Base-by-base conservation (phyloP, 2,888 invertebrate genomes). In the Diarsia mendica region DNA sequence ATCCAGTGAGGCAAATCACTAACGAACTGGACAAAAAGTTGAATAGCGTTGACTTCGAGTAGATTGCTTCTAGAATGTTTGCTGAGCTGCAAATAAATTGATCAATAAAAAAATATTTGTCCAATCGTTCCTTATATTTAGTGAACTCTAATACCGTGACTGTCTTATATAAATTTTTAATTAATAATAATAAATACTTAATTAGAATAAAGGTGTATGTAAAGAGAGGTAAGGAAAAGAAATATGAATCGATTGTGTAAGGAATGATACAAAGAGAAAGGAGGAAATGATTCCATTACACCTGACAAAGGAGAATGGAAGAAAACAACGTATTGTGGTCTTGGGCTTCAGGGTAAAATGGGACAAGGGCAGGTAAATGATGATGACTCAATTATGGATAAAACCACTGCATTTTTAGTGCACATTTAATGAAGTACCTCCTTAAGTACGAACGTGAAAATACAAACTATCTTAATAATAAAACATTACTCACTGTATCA, bases 1-100 rank as follows among this genome's bases (percentile, higher is more conserved):
- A 94, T 70, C 92, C 92, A 53, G 92, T 91, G 20, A 94, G 90
- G 79, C 94, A 94, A 69, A 93, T 93, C 28, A 93, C 87, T 65
- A 92, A 71, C 0, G 93, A 93, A 81, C 93, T 93, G 3, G 89
- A 88, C 44, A 93, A 69, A 77, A 94, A 93, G 82, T 93, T 93
- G 55, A 90, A 87, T 6, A 93, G 82, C 9, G 89, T 93, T 4
- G 93, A 92, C 79, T 90, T 92, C 0, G 91, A 88, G 69, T 93
- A 93, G 51, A 93, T 89, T 5, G 55, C 75, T 80, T 93, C 92
- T 4, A 93, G 82, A 71, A 87, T 84, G 15, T 86, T 80, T n/a
- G 91, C 86, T 28, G 89, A 85, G 39, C 93, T 93, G 90, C 18
- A 73, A 74, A 75, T 74, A 20, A 64, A 55, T 28, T 28, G 28